A percentile compares a stretch with the other conserved stretches of the same genome.
Evolutionary conservation across 2,113 vertebrate species (phyloP).

Genomic region (Catagonus wagneri): DNA sequence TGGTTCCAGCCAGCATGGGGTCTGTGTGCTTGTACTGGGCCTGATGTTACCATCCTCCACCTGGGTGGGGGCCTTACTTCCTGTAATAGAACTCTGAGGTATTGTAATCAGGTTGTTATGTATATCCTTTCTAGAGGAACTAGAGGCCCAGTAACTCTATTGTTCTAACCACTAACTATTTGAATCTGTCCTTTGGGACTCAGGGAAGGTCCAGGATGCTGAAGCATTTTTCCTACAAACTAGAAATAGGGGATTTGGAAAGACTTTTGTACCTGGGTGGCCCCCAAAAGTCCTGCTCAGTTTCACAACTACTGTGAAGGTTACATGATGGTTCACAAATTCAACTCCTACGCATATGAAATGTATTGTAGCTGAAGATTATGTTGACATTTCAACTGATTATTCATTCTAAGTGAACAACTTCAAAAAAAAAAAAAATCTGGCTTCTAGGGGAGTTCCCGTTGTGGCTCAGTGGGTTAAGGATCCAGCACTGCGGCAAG

Average conservation of each 20-base stretch:
- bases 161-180: not conserved
- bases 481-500: no score
- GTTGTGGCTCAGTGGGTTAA: no score
- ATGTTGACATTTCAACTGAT: not conserved
- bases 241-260: not conserved
- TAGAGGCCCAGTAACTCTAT: not conserved
- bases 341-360: not conserved
- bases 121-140: not conserved
- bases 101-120: not conserved
- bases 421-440: not conserved
- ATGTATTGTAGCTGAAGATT: not conserved
- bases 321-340: constrained; percentile 9
- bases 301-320: not conserved
- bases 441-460: not conserved
- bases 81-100: not conserved
- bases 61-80: not conserved
- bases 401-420: not conserved
- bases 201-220: not conserved
- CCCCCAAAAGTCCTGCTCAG: not conserved
- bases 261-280: not conserved
- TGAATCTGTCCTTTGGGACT: not conserved
- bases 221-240: not conserved
- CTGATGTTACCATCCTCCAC: not conserved
- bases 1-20: not conserved
- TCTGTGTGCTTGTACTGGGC: not conserved